Conservation (phyloP, 2,113 vertebrate genomes). For the Rissa tridactyla region DNA sequence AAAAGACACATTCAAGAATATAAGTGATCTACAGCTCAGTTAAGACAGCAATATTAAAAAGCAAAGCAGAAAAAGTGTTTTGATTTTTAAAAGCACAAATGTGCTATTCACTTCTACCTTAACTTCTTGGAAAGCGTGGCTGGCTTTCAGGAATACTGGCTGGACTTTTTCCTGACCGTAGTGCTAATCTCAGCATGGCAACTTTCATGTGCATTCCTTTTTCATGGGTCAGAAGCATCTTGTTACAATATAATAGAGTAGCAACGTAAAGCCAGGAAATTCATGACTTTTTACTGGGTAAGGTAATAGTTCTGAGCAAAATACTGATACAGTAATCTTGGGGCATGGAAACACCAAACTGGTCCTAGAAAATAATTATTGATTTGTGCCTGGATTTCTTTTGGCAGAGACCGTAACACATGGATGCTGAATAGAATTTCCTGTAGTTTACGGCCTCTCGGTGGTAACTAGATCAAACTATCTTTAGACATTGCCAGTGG, state of each 20-base stretch:
- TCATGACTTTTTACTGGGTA: neutral
- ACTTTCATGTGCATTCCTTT: neutral
- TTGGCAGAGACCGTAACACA: neutral
- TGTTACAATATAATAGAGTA: neutral
- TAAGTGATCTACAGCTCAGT: neutral
- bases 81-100: neutral
- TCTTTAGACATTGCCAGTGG: neutral
- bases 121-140: neutral
- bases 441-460: neutral
- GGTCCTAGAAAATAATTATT: neutral
- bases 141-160: neutral
- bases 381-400: neutral
- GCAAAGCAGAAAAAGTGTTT: neutral
- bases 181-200: neutral
- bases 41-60: neutral
- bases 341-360: neutral
- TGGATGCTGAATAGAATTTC: neutral
- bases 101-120: neutral
- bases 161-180: neutral
- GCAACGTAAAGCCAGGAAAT: conserved; percentile 9
- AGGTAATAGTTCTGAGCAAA: neutral
- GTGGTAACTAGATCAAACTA: neutral
- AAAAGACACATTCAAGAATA: neutral
- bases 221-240: neutral
- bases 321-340: neutral